Evolutionary conservation across 1,140 invertebrate species (phyloP).

Genomic region (Adelges cooleyi): DNA sequence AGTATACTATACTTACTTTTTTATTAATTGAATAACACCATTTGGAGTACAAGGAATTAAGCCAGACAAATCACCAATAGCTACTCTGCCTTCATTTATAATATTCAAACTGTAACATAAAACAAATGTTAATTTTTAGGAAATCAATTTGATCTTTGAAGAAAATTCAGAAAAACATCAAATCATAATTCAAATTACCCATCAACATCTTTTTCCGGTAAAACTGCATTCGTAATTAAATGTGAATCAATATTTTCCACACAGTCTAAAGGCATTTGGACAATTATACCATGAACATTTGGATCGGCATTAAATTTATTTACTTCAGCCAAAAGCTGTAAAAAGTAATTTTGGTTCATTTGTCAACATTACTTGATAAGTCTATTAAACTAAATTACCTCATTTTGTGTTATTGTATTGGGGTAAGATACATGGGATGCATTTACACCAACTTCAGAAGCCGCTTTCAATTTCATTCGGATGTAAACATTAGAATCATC

Average conservation of each 20-base stretch:
- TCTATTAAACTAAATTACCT: conserved; percentile 45
- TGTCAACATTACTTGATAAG: background rate
- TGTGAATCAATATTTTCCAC: conserved; percentile 71
- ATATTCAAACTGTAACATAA: conserved; percentile 58
- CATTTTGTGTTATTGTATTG: conserved; percentile 65
- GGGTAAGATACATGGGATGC: conserved; percentile 73
- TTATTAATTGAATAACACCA: conserved; percentile 86
- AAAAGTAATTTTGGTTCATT: background rate
- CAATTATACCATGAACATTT: conserved; percentile 86
- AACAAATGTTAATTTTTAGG: background rate
- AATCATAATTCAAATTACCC: conserved; percentile 49
- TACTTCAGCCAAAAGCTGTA: conserved; percentile 43
- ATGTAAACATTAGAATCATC: conserved; percentile 99
- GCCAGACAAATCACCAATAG: conserved; percentile 70
- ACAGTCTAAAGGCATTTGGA: conserved; percentile 89
- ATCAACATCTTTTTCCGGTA: conserved; percentile 86
- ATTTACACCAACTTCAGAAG: conserved; percentile 77
- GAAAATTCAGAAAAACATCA: background rate
- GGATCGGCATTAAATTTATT: conserved; percentile 71
- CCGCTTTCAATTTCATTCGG: conserved; percentile 88
- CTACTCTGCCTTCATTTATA: conserved; percentile 77
- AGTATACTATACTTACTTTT: conserved; percentile 42
- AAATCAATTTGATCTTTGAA: background rate
- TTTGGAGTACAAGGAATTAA: conserved; percentile 89
- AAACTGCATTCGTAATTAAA: conserved; percentile 73